Evolutionary conservation across 2,113 vertebrate genomes (phyloP).

Genomic region (Cyprinus carpio): DNA sequence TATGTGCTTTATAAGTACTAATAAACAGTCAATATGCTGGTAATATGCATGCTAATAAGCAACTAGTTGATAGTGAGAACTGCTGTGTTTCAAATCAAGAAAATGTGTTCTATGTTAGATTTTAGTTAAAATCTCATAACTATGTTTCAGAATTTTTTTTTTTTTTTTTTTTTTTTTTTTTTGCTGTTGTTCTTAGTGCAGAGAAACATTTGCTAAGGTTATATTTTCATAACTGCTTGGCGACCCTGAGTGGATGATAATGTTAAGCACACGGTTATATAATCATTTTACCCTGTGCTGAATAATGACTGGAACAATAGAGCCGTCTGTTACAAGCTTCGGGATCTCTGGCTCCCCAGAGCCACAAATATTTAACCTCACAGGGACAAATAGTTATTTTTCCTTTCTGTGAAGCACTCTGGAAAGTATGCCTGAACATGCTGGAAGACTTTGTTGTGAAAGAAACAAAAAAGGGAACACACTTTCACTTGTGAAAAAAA

Average conservation of each 20-base stretch:
- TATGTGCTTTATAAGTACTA: no score
- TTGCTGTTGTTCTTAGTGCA: neutral
- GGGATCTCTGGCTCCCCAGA: neutral
- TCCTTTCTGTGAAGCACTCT: neutral
- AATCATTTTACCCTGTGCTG: conserved; percentile 21
- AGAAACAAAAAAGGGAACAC: neutral
- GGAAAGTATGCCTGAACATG: neutral
- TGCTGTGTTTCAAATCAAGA: neutral
- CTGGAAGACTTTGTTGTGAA: neutral
- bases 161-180: no score
- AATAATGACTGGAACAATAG: conserved; percentile 8
- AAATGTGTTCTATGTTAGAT: neutral
- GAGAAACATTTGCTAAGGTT: neutral
- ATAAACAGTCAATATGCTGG: no score
- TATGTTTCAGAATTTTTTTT: neutral
- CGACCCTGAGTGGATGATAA: conserved; percentile 12
- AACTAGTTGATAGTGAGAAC: no score
- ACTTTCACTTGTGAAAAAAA: neutral
- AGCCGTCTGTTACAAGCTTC: conserved; percentile 11
- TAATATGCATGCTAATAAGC: no score
- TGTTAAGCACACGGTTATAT: conserved; percentile 19
- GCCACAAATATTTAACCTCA: conserved; percentile 22
- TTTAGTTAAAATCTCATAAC: neutral
- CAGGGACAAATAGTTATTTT: conserved; percentile 23
- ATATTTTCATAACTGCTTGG: conserved; percentile 9